Base-by-base conservation (phyloP, 1,140 invertebrate genomes). In the Drosophila athabasca region DNA sequence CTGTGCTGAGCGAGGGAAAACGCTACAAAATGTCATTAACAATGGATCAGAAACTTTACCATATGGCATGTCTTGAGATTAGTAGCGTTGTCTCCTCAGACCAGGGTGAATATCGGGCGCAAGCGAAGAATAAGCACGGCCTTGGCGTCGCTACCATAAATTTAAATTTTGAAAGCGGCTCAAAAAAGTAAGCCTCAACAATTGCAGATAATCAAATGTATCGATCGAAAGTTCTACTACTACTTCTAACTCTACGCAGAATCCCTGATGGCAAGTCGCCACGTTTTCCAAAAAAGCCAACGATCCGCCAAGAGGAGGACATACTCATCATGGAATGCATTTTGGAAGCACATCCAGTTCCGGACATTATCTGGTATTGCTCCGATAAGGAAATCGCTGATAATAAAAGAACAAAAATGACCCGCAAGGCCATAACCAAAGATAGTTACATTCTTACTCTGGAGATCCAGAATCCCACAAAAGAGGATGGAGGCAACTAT, bases 401-500 rank as follows among this genome's bases (percentile, higher is more conserved):
- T 89, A 96, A 95, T 89, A 93, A 93, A 72, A 94, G 97, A 91
- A 96, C 98, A 78, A 96, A 96, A 93, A 97, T 97, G 95, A 95
- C 94, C 44, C 94, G 96, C 78, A 97, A 97, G 92, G 95, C 95
- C 17, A 95, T 94, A 35, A 96, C 95, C 75, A 97, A 97, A 94
- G 97, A 99, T 92, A 95, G 95, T 43, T 99, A 97, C 92, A 94
- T 97, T 76, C 94, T 99, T 43, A 97, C 96, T 29, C 94, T 99
- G 90, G 97, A 98, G 93, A 98, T 99, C 85, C 95, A 95, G 90
- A 97, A 98, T 93, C 98, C 99, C 26, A 97, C 96, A 55, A 96
- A 96, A 90, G 96, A 96, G 89, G 99, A 99, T 92, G 98, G 98
- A 78, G 99, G 99, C 67, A 97, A 98, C 92, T 99, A 99, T 93